Conservation (phyloP, 2,113 vertebrate genomes). For the Thamnaconus septentrionalis region DNA sequence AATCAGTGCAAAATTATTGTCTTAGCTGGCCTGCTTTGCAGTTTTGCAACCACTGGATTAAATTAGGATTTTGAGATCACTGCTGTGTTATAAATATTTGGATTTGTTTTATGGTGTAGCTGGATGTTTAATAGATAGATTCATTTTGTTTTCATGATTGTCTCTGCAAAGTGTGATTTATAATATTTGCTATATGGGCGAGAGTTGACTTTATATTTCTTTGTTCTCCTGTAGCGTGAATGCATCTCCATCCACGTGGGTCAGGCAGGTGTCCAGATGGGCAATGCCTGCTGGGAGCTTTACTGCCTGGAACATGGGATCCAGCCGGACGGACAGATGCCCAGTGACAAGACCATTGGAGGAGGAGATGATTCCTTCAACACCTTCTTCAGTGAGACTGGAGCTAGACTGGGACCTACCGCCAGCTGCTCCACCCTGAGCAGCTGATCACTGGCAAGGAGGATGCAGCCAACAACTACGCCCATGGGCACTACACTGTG, state of each 20-base stretch:
- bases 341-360: background rate
- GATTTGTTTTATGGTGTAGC: background rate
- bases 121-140: too few species aligned
- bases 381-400: background rate
- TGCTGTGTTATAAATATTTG: background rate
- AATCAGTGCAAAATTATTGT: too few species aligned
- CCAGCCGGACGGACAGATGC: background rate
- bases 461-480: constrained; percentile 76
- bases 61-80: too few species aligned
- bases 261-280: background rate
- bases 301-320: background rate
- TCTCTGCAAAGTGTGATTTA: too few species aligned
- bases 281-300: background rate
- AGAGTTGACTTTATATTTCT: background rate
- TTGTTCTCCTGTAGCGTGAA: background rate
- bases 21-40: too few species aligned
- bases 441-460: constrained; percentile 80
- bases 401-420: constrained; percentile 64
- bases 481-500: constrained; percentile 87
- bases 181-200: too few species aligned
- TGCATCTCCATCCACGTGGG: background rate
- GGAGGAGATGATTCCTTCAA: background rate
- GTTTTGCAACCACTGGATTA: too few species aligned
- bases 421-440: constrained; percentile 81
- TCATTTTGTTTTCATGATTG: too few species aligned